These are phyloP conservation scores for Gymnobelideus leadbeateri DNA, from an alignment of 2,113 vertebrate genomes.

Conservation along the genomic window DNA sequence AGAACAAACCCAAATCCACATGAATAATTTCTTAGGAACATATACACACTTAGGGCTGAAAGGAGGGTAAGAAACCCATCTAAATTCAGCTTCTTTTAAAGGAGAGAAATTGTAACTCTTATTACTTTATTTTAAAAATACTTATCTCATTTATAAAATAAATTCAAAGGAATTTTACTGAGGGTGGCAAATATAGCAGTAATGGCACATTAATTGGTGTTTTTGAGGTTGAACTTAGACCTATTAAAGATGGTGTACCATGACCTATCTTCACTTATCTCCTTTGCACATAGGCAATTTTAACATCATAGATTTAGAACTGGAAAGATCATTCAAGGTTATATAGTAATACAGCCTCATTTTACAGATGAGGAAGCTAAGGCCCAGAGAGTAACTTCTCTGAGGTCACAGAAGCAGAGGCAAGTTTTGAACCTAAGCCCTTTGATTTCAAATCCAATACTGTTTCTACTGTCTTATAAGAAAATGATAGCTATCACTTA, in stretches of 20 bases:
- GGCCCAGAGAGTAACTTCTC: neutral
- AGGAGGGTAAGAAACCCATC: neutral
- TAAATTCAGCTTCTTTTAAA: neutral
- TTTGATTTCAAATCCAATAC: neutral
- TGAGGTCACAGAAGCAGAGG: neutral
- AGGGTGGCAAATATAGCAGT: neutral
- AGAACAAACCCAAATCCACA: slow-evolving; percentile 5
- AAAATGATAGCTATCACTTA: neutral
- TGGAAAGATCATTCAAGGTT: neutral
- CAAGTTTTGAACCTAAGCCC: neutral
- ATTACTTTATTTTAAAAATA: neutral
- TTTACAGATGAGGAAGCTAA: neutral
- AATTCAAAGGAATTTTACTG: neutral
- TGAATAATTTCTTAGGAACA: slow-evolving; percentile 10
- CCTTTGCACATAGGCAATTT: neutral
- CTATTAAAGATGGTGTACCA: neutral
- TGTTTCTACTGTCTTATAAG: neutral
- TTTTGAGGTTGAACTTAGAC: neutral
- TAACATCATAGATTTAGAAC: neutral
- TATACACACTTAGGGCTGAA: neutral
- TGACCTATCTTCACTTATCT: neutral
- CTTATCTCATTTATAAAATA: neutral
- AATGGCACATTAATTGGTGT: neutral
- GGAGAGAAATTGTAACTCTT: neutral
- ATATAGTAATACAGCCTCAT: neutral